Evolutionary conservation across 2,888 invertebrate genomes (phyloP), one percentile per base, ranked within the genome.

Genomic region (Metopia argyrocephala): DNA sequence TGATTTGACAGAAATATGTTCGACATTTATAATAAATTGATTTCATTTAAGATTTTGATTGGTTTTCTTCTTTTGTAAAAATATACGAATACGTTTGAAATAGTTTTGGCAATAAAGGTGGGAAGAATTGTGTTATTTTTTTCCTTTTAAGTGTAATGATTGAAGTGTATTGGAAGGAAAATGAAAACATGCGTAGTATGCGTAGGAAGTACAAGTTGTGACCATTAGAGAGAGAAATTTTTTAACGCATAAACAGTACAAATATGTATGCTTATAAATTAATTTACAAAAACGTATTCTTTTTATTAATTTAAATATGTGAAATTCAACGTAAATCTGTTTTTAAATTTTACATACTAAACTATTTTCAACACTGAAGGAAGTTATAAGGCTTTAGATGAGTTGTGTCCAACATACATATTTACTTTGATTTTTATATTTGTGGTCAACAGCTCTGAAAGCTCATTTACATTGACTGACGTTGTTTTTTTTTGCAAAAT

Each of bases 21-120:
- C n/a, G 21, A 59, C 74, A 74, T 46, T 57, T 57, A 12, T 61
- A 27, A 46, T 45, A 52, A 66, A 75, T 61, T 21, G 20, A 46
- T 45, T 21, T 27, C 20, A 59, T 38, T 15, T 59, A 38, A 31
- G 31, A 21, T 59, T 59, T 31, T 59, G 59, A 59, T 59, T 59
- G 59, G 12, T 59, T 38, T 38, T 38, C 38, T 38, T 38, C 38
- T 38, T n/a, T 38, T 9, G 20, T 21, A 31, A 59, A 59, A 59
- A 21, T 48, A 48, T 6, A 20, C 20, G 9, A 5, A 48, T n/a
- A n/a, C 48, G 18, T 18, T 48, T n/a, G 20, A 48, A 21, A 12
- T 31, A 31, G 31, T 3, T 12, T 12, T 12, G 3, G 12, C 7
- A 31, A 31, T 3, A 0, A 31, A 12, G 15, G 38, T 38, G 38